Evolutionary conservation across 2,797 vertebrate genomes (phyloP), one percentile per base, ranked within the genome.

Genomic region (Uromys caudimaculatus): DNA sequence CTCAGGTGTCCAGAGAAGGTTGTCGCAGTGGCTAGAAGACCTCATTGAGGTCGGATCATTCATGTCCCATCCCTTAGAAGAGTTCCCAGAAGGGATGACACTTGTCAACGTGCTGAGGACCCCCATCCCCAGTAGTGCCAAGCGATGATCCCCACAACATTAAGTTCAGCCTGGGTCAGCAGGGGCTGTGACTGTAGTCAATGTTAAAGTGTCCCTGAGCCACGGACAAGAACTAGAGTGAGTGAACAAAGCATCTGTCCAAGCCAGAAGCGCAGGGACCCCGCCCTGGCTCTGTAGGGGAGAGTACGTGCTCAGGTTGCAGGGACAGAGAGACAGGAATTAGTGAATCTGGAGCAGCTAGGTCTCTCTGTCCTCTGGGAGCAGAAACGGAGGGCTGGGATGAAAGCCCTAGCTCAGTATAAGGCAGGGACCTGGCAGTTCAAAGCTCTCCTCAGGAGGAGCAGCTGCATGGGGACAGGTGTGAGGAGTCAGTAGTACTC

Each of bases 91-190:
- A 87, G 13, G 44, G 47, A 47, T 10, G 19, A 52, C 1, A 41
- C 52, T 86, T 11, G 29, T 11, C 60, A 44, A n/a, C 0, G 0
- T 38, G 52, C 1, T 4, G 1, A 60, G 62, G 17, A 89, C 13
- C 13, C 58, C 35, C 35, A 44, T 14, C 35, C 4, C 44, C n/a
- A 1, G 13, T 69, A 73, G 23, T 0, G 0, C 35, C 38, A 27
- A 1, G 10, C 35, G n/a, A 14, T 1, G 17, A 9, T 56, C n/a
- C 82, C n/a, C 47, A 0, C 13, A 64, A 52, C 71, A 64, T 38
- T 3, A 8, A 64, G 23, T 23, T 52, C n/a, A 73, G 21, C 14
- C 24, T 41, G 62, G 82, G 86, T 29, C 35, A 67, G 0, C 24
- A 29, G 75, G 6, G 56, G 29, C 16, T 13, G 64, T 19, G 44